Percentiles rank a stretch among this genome's conserved stretches.
These are phyloP conservation scores for Asteroscopus sphinx DNA, from an alignment of 2,888 invertebrate species.

Conservation along the genomic window DNA sequence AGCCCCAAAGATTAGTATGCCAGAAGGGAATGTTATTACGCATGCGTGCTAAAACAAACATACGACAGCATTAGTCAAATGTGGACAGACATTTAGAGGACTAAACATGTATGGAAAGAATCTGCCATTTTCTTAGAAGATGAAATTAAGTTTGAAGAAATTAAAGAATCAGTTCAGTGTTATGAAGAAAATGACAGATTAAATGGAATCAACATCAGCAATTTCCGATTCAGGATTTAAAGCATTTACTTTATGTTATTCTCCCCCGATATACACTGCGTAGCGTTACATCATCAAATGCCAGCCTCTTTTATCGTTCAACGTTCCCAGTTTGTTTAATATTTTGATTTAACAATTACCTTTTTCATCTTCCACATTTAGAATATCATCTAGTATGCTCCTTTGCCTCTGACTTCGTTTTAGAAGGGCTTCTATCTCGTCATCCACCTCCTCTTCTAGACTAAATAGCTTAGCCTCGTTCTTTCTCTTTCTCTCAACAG, in stretches of 20 bases:
- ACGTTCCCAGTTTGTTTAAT: conserved; percentile 71
- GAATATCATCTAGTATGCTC: conserved; percentile 92
- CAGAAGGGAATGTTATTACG: conserved; percentile 90
- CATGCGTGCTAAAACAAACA: conserved; percentile 90
- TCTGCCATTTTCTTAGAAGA: conserved; percentile 66
- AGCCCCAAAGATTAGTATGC: conserved; percentile 88
- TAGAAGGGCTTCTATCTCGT: conserved; percentile 91
- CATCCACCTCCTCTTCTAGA: conserved; percentile 89
- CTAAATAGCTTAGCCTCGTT: conserved; percentile 71
- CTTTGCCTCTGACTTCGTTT: conserved; percentile 92
- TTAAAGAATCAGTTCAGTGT: conserved; percentile 18
- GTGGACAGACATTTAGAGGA: conserved; percentile 65
- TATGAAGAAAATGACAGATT: conserved; percentile 70
- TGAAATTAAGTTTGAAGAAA: conserved; percentile 32
- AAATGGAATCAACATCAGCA: conserved; percentile 66
- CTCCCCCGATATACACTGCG: conserved; percentile 73
- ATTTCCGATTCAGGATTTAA: conserved; percentile 64
- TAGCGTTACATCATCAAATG: conserved; percentile 82
- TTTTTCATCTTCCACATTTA: conserved; percentile 90
- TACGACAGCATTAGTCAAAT: conserved; percentile 86
- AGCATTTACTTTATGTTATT: conserved; percentile 72
- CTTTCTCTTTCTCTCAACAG: conserved; percentile 78
- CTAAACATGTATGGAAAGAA: conserved; percentile 57
- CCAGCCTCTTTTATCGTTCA: conserved; percentile 72
- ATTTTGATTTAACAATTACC: conserved; percentile 84